Evolutionary conservation across 2,888 invertebrate species (phyloP), one percentile per base, ranked within the genome.

Genomic region (Tachina lurida): DNA sequence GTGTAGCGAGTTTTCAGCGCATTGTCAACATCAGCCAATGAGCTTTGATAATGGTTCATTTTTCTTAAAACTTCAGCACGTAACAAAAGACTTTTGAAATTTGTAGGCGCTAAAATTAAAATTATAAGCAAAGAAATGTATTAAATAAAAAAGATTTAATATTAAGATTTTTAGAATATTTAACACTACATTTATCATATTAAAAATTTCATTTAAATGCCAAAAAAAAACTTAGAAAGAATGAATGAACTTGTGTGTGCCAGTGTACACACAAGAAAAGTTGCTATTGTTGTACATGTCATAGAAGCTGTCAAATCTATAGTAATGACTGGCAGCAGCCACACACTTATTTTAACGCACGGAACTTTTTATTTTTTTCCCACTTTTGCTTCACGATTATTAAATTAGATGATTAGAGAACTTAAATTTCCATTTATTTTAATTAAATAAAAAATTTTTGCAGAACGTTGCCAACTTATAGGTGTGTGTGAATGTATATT

Each of bases 11-110:
- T 91, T 88, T 94, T 93, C 71, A 95, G 93, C 41, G 95, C 95
- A 87, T 93, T 93, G 89, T 95, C 95, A 85, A 96, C 95, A 91
- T 96, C 95, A 77, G 93, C 93, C 84, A 96, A 92, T 39, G 96
- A 95, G 88, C 95, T 95, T 89, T 94, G 94, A 88, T 93, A 94
- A 89, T 94, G 93, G 88, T 94, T 95, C 88, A 95, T 92, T 87
- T 94, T 93, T 83, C 94, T 93, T 87, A 95, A 93, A 58, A 95
- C 95, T 91, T 95, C 94, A 22, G 95, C 95, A 84, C 95, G 93
- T 91, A 95, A 94, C 88, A 95, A 94, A 63, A 95, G 93, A 86
- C 95, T 93, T 88, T 95, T 93, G 88, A 95, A 95, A 90, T 95
- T 95, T 86, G 93, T 93, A 54, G 95, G 95, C 88, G 93, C 96